phyloP scores from a whole-genome alignment of 2,888 invertebrate genomes.

The Mactromeris polynyma region DNA sequence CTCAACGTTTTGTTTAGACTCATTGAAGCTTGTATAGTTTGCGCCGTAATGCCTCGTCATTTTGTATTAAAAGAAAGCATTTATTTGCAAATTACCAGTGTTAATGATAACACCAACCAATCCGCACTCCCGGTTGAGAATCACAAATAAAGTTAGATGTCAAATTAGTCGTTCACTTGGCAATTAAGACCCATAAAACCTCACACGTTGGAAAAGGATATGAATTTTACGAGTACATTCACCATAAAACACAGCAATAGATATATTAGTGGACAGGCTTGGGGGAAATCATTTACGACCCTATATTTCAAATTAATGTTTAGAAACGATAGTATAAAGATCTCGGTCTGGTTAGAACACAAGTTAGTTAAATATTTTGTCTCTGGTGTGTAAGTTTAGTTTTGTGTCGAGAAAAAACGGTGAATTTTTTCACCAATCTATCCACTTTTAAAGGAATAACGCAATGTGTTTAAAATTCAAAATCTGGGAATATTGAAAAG shows the following conservation, averaged over 20 bases:
- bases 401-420: not conserved
- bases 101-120: conserved; percentile 49
- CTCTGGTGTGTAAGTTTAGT: not conserved
- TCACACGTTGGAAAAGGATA: conserved; percentile 47
- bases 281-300: conserved; percentile 63
- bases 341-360: conserved; percentile 17
- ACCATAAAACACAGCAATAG: conserved; percentile 60
- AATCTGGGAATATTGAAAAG: too few relatives aligned
- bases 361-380: conserved; percentile 12
- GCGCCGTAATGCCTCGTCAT: conserved; percentile 53
- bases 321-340: conserved; percentile 66
- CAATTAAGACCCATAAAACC: conserved; percentile 65
- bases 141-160: conserved; percentile 65
- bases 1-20: conserved; percentile 29
- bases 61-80: conserved; percentile 55
- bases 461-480: too few relatives aligned
- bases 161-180: conserved; percentile 64
- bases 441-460: too few relatives aligned
- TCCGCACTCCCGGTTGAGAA: not conserved
- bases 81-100: conserved; percentile 60
- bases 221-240: conserved; percentile 57
- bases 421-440: too few relatives aligned
- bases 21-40: conserved; percentile 28
- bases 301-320: conserved; percentile 74
- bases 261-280: conserved; percentile 61